Evolutionary conservation across 2,797 vertebrate species (phyloP).

Genomic region (Echeneis naucrates): DNA sequence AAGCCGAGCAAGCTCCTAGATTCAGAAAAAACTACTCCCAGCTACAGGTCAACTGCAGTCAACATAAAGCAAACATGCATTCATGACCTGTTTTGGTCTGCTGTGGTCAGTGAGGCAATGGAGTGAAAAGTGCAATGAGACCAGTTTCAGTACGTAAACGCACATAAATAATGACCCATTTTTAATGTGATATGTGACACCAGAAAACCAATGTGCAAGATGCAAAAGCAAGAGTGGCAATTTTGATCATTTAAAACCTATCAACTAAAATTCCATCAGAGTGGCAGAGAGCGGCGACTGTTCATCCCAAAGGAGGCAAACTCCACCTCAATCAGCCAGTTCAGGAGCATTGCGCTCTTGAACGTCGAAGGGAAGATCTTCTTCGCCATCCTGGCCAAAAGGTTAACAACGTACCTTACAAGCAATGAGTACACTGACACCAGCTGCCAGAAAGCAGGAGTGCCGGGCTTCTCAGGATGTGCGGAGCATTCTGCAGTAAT

Average conservation of each 20-base stretch:
- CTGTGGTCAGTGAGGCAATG: not conserved
- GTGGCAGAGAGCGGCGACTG: too few relatives aligned
- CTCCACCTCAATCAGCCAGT: too few relatives aligned
- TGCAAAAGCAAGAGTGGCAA: not conserved
- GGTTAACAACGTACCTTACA: too few relatives aligned
- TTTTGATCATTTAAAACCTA: not conserved
- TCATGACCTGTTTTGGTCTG: not conserved
- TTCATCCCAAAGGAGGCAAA: too few relatives aligned
- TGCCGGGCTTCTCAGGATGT: too few relatives aligned
- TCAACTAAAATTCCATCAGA: not conserved
- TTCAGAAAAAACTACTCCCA: constrained; percentile 41
- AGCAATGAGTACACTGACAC: too few relatives aligned
- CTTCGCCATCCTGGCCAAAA: too few relatives aligned
- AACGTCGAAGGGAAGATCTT: too few relatives aligned
- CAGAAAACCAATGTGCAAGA: not conserved
- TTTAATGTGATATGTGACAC: not conserved
- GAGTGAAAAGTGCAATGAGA: not conserved
- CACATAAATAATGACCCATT: not conserved
- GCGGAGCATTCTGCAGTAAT: too few relatives aligned
- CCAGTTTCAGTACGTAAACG: not conserved
- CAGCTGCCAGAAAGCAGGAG: too few relatives aligned
- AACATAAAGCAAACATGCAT: constrained; percentile 35
- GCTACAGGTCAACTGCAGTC: constrained; percentile 32
- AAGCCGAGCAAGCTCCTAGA: constrained; percentile 16
- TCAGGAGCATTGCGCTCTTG: too few relatives aligned